These are phyloP conservation scores for Arge pagana DNA, from an alignment of 2,888 invertebrate species.

Conservation along the genomic window DNA sequence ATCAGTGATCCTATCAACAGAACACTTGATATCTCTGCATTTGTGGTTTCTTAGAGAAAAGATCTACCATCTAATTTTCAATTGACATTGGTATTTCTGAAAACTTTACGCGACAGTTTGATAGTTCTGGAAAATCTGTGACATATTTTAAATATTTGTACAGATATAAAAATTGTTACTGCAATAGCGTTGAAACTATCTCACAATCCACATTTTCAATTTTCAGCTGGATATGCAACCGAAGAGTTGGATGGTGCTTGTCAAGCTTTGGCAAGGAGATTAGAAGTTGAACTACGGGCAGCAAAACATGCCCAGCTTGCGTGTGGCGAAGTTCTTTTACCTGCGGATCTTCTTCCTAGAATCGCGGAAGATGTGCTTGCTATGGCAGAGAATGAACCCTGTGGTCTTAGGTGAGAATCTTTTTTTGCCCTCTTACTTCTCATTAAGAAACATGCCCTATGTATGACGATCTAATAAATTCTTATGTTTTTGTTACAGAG, in stretches of 20 bases:
- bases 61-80: too few species aligned
- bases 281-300: constrained; percentile 78
- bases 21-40: too few species aligned
- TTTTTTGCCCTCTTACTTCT: background rate
- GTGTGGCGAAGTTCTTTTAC: constrained; percentile 84
- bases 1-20: too few species aligned
- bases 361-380: constrained; percentile 80
- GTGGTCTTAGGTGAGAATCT: constrained; percentile 69
- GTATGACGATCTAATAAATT: constrained; percentile 11
- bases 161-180: constrained; percentile 15
- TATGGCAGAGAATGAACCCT: constrained; percentile 87
- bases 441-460: too few species aligned
- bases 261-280: constrained; percentile 72
- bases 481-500: constrained; percentile 56
- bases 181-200: background rate
- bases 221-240: constrained; percentile 57
- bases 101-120: too few species aligned
- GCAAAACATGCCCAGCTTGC: constrained; percentile 82
- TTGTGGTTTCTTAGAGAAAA: too few species aligned
- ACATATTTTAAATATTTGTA: constrained; percentile 1
- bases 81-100: too few species aligned
- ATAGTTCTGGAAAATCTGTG: too few species aligned
- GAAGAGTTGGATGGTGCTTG: constrained; percentile 64
- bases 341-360: constrained; percentile 78
- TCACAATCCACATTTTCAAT: constrained; percentile 25